Evolutionary conservation across 2,113 vertebrate species (phyloP), one percentile per base, ranked within the genome.

Genomic region (Lophius piscatorius): DNA sequence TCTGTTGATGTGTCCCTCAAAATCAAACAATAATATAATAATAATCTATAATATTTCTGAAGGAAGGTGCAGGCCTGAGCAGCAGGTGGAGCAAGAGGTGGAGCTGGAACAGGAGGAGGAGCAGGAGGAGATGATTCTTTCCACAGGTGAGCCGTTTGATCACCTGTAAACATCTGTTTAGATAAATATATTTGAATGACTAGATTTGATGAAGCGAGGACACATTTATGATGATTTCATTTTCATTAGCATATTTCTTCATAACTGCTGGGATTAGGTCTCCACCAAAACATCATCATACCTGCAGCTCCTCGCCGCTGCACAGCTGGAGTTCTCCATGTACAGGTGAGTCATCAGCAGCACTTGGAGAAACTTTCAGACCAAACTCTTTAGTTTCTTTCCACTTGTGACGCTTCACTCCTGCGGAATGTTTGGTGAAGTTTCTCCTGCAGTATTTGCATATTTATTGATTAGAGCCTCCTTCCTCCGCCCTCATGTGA

Each of bases 211-310:
- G 36, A 16, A 3, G 46, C 18, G 45, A 52, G 9, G 2, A 5
- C 26, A 28, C 26, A 5, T 5, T 28, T 55, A 17, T 45, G 31
- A 59, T 23, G 22, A 70, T 61, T 21, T 51, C 46, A 20, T 70
- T 74, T 73, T 38, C 40, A 67, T 75, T 64, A 28, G 9, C 38
- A 40, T 47, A 68, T 52, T 76, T 70, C 10, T 34, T 34, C 47
- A 52, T 61, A 56, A 62, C 7, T n/a, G 44, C 45, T 35, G 31
- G 74, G 72, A 74, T 57, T 28, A 42, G 66, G 48, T 5, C 17
- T 29, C 42, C 21, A 33, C 49, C 35, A 18, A 10, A n/a, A n/a
- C n/a, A n/a, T n/a, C n/a, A n/a, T n/a, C n/a, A n/a, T n/a, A n/a
- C n/a, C n/a, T n/a, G n/a, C n/a, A n/a, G n/a, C n/a, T n/a, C n/a